Evolutionary conservation across 2,113 vertebrate genomes (phyloP).

Genomic region (Hippocampus mohnikei): DNA sequence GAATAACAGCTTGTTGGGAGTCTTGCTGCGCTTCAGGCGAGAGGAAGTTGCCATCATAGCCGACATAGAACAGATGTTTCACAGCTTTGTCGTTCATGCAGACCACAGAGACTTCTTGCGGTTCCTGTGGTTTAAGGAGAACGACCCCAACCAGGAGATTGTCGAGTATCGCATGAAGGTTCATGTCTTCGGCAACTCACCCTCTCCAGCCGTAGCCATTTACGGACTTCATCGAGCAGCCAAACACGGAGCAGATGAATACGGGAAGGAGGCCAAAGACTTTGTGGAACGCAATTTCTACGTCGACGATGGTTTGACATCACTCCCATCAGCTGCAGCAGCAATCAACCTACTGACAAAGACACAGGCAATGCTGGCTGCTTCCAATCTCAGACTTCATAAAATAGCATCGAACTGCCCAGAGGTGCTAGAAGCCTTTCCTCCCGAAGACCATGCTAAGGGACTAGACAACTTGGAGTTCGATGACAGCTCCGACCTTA

Average conservation of each 20-base stretch:
- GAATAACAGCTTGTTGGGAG: neutral
- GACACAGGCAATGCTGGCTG: slow-evolving; percentile 3
- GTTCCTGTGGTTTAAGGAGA: neutral
- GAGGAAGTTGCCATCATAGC: neutral
- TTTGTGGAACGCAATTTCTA: slow-evolving; percentile 10
- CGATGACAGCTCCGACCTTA: neutral
- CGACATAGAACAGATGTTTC: slow-evolving; percentile 1
- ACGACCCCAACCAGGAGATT: neutral
- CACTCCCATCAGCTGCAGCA: neutral
- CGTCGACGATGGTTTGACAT: neutral
- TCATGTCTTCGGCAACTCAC: slow-evolving; percentile 7
- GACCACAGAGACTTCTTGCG: neutral
- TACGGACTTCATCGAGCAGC: slow-evolving; percentile 2
- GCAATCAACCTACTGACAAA: neutral
- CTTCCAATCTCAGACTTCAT: slow-evolving; percentile 11
- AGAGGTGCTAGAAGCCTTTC: slow-evolving; percentile 2
- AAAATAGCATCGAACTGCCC: slow-evolving; percentile 1
- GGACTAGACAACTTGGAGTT: neutral
- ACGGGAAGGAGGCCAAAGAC: neutral
- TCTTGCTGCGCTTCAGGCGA: neutral
- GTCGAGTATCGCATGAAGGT: neutral
- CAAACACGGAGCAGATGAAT: neutral
- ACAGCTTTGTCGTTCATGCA: neutral
- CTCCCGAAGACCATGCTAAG: slow-evolving; percentile 3
- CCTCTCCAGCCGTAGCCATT: neutral